A percentile compares a stretch with the other conserved stretches of the same genome.
These are phyloP conservation scores for Sandelia bainsii DNA, from an alignment of 2,797 vertebrate genomes.

Conservation along the genomic window DNA sequence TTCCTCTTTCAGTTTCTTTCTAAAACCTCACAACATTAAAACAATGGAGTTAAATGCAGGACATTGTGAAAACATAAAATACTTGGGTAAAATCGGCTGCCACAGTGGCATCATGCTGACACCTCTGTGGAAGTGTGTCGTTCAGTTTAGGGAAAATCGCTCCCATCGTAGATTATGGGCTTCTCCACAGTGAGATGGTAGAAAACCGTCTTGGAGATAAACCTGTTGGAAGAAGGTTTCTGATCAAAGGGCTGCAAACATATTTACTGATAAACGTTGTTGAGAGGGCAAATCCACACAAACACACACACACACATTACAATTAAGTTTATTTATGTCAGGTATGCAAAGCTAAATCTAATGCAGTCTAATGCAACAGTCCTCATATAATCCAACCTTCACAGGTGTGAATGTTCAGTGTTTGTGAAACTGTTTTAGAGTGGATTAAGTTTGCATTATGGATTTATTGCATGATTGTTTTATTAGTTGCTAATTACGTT, in stretches of 20 bases:
- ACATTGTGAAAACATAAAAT: constrained; percentile 25
- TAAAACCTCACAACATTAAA: constrained; percentile 32
- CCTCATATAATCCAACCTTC: too few relatives aligned
- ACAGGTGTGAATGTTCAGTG: too few relatives aligned
- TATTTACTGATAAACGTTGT: background rate
- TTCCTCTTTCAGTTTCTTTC: constrained; percentile 7
- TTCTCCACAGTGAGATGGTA: constrained; percentile 93
- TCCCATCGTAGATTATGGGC: constrained; percentile 95
- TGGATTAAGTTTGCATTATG: too few relatives aligned
- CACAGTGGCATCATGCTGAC: constrained; percentile 16
- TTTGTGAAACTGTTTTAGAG: too few relatives aligned
- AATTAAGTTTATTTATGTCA: too few relatives aligned
- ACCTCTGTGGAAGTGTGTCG: background rate
- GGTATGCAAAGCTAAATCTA: too few relatives aligned
- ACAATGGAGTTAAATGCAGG: constrained; percentile 30
- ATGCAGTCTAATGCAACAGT: too few relatives aligned
- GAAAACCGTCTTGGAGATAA: constrained; percentile 95
- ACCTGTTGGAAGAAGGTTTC: constrained; percentile 80
- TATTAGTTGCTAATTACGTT: too few relatives aligned
- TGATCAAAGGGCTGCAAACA: constrained; percentile 36
- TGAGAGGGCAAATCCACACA: background rate
- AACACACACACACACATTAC: background rate
- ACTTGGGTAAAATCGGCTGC: constrained; percentile 46
- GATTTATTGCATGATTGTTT: too few relatives aligned
- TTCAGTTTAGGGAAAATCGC: constrained; percentile 86